phyloP scores from a whole-genome alignment of 2,113 vertebrate genomes.

The Pungitius pungitius region DNA sequence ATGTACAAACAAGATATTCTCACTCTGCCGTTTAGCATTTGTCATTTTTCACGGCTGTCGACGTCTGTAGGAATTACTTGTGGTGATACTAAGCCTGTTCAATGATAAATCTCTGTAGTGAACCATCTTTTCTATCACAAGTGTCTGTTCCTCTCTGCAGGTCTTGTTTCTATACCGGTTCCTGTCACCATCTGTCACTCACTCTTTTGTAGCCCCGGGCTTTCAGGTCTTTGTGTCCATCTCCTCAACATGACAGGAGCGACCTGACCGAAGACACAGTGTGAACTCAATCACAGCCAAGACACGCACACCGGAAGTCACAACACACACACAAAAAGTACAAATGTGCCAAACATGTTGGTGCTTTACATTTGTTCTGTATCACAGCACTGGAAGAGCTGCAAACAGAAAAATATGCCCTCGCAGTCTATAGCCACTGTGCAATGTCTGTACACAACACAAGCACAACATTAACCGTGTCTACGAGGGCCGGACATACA shows the following conservation, averaged over 20 bases:
- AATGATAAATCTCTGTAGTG: conserved; percentile 14
- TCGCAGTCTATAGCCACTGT: conserved; percentile 16
- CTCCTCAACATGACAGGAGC: conserved; percentile 10
- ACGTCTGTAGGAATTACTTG: conserved; percentile 12
- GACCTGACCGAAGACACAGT: not conserved
- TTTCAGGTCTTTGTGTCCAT: conserved; percentile 17
- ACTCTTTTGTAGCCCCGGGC: conserved; percentile 26
- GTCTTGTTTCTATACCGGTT: conserved; percentile 13
- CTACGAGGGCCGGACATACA: conserved; percentile 45
- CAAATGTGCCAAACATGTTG: conserved; percentile 57
- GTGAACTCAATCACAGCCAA: not conserved
- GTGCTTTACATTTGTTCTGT: conserved; percentile 60
- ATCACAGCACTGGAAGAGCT: conserved; percentile 43
- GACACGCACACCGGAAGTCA: conserved; percentile 16
- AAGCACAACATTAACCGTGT: conserved; percentile 71
- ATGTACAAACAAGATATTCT: not conserved
- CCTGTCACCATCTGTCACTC: conserved; percentile 13
- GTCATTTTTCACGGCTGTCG: conserved; percentile 4
- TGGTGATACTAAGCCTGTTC: conserved; percentile 19
- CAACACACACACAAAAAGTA: conserved; percentile 22
- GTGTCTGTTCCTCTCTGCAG: conserved; percentile 8
- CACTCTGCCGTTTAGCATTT: conserved; percentile 6
- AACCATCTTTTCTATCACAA: not conserved
- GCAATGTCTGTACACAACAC: not conserved
- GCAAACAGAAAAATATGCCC: not conserved